Percentiles rank a stretch among this genome's conserved stretches.
Conservation (phyloP, 2,888 invertebrate species). For the Trichopria drosophilae region DNA sequence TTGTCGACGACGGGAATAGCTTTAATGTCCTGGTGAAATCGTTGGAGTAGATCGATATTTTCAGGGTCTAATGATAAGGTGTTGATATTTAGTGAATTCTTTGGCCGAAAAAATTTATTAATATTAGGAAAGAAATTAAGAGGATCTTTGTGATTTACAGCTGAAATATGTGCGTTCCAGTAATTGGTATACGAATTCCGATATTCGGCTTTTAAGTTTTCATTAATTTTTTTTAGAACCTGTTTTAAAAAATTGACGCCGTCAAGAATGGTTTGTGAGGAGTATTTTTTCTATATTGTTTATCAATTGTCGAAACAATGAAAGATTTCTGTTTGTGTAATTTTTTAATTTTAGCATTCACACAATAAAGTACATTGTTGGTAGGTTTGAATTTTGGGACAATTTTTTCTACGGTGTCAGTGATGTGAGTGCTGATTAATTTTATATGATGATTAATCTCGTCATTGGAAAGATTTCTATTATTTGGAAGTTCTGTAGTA, state of each 20-base stretch:
- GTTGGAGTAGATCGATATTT: too few relatives aligned
- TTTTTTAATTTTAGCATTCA: conserved; percentile 9
- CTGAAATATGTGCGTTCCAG: conserved; percentile 3
- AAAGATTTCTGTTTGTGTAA: conserved; percentile 18
- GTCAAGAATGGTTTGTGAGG: not conserved
- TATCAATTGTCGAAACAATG: too few relatives aligned
- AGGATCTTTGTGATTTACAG: conserved; percentile 9
- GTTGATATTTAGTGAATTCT: too few relatives aligned
- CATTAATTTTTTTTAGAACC: not conserved
- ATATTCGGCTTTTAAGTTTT: not conserved
- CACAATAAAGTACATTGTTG: conserved; percentile 4
- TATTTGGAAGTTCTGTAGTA: not conserved
- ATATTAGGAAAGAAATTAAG: conserved; percentile 60
- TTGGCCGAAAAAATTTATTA: conserved; percentile 23
- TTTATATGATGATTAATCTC: not conserved
- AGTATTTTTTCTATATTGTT: too few relatives aligned
- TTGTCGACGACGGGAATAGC: too few relatives aligned
- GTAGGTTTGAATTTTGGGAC: not conserved
- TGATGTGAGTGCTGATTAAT: not conserved
- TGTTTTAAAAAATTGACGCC: not conserved
- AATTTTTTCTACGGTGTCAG: not conserved
- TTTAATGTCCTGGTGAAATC: too few relatives aligned
- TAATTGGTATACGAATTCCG: not conserved
- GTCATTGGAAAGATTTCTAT: not conserved
- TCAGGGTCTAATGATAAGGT: too few relatives aligned